These are phyloP conservation scores for Acromyrmex heyeri DNA, from an alignment of 1,140 invertebrate species.

Conservation along the genomic window DNA sequence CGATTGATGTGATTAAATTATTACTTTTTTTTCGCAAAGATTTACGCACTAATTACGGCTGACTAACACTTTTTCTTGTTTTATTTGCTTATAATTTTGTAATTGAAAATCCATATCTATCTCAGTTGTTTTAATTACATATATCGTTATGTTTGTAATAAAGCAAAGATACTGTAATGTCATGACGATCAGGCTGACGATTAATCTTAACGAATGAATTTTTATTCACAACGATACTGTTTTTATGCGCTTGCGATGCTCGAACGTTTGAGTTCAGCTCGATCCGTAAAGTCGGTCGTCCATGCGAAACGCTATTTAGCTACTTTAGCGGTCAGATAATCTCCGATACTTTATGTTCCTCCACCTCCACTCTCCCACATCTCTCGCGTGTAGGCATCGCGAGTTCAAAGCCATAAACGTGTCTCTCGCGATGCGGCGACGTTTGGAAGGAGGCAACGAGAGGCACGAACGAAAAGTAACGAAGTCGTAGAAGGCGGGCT, in stretches of 20 bases:
- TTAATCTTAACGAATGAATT: background rate
- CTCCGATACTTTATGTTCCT: constrained; percentile 54
- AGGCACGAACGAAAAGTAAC: constrained; percentile 42
- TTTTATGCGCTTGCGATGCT: background rate
- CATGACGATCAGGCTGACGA: background rate
- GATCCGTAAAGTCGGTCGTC: background rate
- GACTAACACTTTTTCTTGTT: too few relatives aligned
- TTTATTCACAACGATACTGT: background rate
- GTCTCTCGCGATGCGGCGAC: constrained; percentile 14
- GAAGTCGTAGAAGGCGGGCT: constrained; percentile 17
- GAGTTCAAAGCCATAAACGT: constrained; percentile 47
- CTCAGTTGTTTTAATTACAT: background rate
- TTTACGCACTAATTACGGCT: too few relatives aligned
- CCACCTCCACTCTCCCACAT: constrained; percentile 12
- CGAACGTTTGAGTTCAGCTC: background rate
- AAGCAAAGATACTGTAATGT: background rate
- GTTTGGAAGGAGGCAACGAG: constrained; percentile 49
- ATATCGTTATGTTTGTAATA: background rate
- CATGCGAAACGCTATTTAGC: constrained; percentile 27
- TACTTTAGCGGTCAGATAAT: constrained; percentile 47
- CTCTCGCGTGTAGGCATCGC: constrained; percentile 34
- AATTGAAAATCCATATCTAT: too few relatives aligned
- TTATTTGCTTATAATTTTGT: too few relatives aligned
- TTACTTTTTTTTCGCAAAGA: too few relatives aligned
- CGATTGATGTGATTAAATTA: too few relatives aligned